Evolutionary conservation across 1,140 invertebrate species (phyloP), one percentile per base, ranked within the genome.

Genomic region (Listronotus bonariensis): DNA sequence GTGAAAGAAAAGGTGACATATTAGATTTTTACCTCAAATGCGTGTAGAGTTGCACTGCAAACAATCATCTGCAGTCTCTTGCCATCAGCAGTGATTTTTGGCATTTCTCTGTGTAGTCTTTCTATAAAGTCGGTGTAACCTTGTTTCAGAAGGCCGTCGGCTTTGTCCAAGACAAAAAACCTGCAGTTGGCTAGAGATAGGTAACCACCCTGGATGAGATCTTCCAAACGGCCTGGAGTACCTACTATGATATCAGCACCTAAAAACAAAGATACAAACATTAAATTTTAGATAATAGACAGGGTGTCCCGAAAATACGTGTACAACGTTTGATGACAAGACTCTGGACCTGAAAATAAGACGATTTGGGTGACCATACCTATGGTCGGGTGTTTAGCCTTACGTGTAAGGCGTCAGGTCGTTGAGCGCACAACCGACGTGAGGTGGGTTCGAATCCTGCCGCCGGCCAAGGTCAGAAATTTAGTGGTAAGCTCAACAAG

Each of bases 131-230:
- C 86, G 0, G 85, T 87, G 73, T 95, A 92, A 12, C 93, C 93
- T 69, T 90, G 88, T 75, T 95, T 96, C 2, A 99, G 80, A 9
- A 99, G 81, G 1, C 94, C 96, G 81, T 99, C 97, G 42, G 96
- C 96, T 84, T 99, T 98, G 77, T 99, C 98, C 43, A 99, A 82
- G 3, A 99, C 92, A 79, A 99, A 98, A 80, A 99, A 99, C 53
- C 96, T 86, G 79, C 93, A 93, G 73, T 95, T 91, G 11, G 90
- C 88, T 0, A 99, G 82, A 0, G 87, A 87, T 36, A 99, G 80
- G 72, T 92, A 89, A 15, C 91, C 89, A 76, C 87, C 87, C 76
- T 90, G 89, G 72, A 99, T 96, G 9, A 99, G 82, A 79, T 98
- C 97, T 77, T 98, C 94, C 15, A 99, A 77, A 62, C 98, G 83